phyloP scores from a whole-genome alignment of 2,113 vertebrate species.

The Reinhardtius hippoglossoides region DNA sequence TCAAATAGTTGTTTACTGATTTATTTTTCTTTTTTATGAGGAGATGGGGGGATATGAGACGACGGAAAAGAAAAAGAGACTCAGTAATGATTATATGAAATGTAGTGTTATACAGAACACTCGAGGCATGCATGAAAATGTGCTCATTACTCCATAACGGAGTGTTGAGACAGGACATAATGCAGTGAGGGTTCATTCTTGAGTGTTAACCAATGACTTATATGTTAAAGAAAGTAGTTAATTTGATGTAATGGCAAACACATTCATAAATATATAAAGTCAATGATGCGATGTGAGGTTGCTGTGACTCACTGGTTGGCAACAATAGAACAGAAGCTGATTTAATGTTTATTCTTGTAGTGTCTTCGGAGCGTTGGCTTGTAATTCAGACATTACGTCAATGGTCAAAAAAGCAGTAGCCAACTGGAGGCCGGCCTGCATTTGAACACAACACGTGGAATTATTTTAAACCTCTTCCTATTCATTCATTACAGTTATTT shows the following conservation, averaged over 20 bases:
- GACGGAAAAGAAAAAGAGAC: slow-evolving; percentile 1
- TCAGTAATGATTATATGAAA: not conserved
- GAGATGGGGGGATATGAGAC: no score
- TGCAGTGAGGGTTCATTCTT: not conserved
- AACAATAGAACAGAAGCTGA: not conserved
- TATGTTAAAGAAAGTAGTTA: not conserved
- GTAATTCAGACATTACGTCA: not conserved
- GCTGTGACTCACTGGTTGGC: not conserved
- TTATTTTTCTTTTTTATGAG: not conserved
- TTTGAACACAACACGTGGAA: not conserved
- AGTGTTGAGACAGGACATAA: no score
- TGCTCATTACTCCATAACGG: not conserved
- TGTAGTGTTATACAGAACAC: not conserved
- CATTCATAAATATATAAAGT: not conserved
- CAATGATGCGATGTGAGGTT: not conserved
- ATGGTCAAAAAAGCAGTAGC: not conserved
- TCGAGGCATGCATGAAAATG: not conserved
- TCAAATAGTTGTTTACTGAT: slow-evolving; percentile 8
- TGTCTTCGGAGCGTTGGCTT: not conserved
- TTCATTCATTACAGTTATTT: no score
- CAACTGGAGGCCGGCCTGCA: no score
- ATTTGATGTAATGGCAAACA: not conserved
- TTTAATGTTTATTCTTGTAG: not conserved
- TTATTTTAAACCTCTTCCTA: no score
- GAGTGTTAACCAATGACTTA: not conserved